Conservation (phyloP, 2,113 vertebrate genomes). For the Elephas maximus region DNA sequence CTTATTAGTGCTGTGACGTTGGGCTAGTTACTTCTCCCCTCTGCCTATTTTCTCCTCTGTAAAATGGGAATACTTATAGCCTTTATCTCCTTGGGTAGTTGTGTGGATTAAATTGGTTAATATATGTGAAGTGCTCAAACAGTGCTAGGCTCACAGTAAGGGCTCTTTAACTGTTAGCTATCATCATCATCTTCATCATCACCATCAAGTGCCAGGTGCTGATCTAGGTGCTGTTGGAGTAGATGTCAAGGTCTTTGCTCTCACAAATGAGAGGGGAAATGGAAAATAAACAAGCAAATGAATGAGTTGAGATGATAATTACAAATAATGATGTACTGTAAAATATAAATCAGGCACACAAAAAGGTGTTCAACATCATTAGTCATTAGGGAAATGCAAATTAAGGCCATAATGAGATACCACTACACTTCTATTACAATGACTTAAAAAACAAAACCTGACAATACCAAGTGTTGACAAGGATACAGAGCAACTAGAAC, state of each 20-base stretch:
- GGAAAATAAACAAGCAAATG: neutral
- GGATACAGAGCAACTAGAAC: neutral
- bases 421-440: neutral
- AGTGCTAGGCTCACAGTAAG: neutral
- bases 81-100: neutral
- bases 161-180: neutral
- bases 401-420: neutral
- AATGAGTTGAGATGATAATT: neutral
- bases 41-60: slow-evolving; percentile 33
- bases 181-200: neutral
- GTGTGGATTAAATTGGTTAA: neutral
- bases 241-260: neutral
- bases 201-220: neutral
- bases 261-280: neutral
- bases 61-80: neutral
- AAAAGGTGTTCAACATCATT: neutral
- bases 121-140: neutral
- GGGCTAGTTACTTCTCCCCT: neutral
- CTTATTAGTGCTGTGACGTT: neutral
- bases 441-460: neutral
- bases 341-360: neutral
- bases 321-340: neutral
- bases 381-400: neutral
- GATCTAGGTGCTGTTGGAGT: neutral
- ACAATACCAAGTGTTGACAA: neutral